These are phyloP conservation scores for Microcaecilia unicolor DNA, from an alignment of 2,797 vertebrate species.

Conservation along the genomic window DNA sequence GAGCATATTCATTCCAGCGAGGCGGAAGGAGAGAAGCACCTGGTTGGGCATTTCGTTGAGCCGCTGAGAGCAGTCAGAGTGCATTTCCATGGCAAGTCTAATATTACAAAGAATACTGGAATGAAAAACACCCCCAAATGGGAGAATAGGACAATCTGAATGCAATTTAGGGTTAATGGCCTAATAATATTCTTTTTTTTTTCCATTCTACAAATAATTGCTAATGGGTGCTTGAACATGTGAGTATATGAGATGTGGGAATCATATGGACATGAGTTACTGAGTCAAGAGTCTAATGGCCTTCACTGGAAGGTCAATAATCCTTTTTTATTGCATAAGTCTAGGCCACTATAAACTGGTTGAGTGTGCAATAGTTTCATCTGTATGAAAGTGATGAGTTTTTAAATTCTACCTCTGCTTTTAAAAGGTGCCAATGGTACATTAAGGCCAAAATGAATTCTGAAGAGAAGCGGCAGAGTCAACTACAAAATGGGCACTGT, in stretches of 20 bases:
- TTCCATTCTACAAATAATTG: too few species aligned
- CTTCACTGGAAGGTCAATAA: too few species aligned
- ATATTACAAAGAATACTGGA: constrained; percentile 8
- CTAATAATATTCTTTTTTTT: too few species aligned
- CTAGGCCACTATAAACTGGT: too few species aligned
- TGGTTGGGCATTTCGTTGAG: constrained; percentile 30
- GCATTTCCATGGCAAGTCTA: constrained; percentile 9
- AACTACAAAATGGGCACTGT: constrained; percentile 83
- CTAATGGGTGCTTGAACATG: not conserved
- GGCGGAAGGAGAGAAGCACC: constrained; percentile 25
- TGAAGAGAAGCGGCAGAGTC: constrained; percentile 86
- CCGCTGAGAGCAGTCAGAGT: constrained; percentile 12
- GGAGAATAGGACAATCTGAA: too few species aligned
- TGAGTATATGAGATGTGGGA: too few species aligned
- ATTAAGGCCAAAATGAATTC: constrained; percentile 98
- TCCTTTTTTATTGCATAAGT: not conserved
- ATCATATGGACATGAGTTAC: too few species aligned
- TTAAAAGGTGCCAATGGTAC: constrained; percentile 87
- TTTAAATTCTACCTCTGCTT: constrained; percentile 18
- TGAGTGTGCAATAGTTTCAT: too few species aligned
- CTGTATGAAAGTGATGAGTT: not conserved
- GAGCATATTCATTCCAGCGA: constrained; percentile 38
- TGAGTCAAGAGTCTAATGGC: too few species aligned
- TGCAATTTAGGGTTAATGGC: too few species aligned
- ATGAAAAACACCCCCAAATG: constrained; percentile 3